Conservation (phyloP, 2,113 vertebrate genomes). For the Cettia cetti region DNA sequence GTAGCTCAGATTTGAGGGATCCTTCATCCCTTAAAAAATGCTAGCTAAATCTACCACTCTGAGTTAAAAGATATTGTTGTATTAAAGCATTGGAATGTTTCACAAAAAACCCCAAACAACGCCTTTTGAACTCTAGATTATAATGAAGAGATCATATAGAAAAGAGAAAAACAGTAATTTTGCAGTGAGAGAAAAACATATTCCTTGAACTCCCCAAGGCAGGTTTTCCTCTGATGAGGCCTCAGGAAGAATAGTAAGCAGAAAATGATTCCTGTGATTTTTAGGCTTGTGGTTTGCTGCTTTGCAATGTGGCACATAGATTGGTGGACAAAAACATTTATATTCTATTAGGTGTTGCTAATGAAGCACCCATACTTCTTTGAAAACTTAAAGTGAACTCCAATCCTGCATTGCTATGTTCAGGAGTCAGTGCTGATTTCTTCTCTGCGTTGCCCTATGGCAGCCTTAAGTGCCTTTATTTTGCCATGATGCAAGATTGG, state of each 20-base stretch:
- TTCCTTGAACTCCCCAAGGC: background rate
- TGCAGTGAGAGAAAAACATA: background rate
- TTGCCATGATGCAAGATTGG: background rate
- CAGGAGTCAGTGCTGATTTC: slow-evolving; percentile 3
- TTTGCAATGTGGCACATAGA: background rate
- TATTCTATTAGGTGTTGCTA: background rate
- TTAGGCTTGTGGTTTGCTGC: background rate
- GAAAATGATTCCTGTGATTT: background rate
- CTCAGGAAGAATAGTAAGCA: background rate
- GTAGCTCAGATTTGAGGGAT: background rate
- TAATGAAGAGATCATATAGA: background rate
- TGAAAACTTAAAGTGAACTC: background rate
- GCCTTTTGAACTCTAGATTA: background rate
- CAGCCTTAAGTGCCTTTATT: slow-evolving; percentile 42
- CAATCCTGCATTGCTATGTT: background rate
- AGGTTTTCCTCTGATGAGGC: background rate
- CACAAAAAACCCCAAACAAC: background rate
- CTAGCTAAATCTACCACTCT: background rate
- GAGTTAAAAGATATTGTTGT: background rate
- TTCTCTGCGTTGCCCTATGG: background rate
- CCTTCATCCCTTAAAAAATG: background rate
- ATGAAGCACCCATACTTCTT: background rate
- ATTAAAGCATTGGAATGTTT: background rate
- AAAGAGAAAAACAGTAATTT: background rate
- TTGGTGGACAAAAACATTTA: background rate